Evolutionary conservation across 2,888 invertebrate genomes (phyloP), one percentile per base, ranked within the genome.

Genomic region (Eilema sororculum): DNA sequence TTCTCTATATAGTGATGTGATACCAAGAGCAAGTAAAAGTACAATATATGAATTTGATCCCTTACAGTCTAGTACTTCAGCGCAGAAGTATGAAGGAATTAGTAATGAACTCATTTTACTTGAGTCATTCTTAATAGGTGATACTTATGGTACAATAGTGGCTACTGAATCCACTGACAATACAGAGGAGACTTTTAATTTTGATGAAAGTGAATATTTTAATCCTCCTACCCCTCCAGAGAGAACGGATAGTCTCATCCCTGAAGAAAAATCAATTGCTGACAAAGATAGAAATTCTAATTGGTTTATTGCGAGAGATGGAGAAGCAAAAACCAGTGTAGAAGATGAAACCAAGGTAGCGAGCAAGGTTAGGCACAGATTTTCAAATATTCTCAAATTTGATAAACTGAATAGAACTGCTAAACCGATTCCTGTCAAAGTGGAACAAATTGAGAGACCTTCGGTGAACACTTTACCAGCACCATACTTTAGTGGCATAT

Each of bases 41-140:
- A 95, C 97, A n/a, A 96, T 97, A 65, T 95, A 96, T 86, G 97
- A 97, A 89, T 97, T 97, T 91, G 97, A 97, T 91, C 97, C 97
- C 2, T 89, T 96, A 30, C 91, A 91, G 67, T 79, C 85, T 3
- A 84, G 84, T 65, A 79, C 76, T 30, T 75, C 85, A 12, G 69
- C 87, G 24, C 77, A 85, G 56, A 91, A 85, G 68, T 94, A 90
- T 85, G 90, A 91, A 12, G 95, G 94, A 28, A 78, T 96, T 74
- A 96, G 96, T 74, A 97, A 97, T 87, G 96, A 97, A 84, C 84
- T 97, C 59, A 89, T 96, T 78, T 86, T 97, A 28, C 86, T 97
- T 30, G 97, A 97, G 86, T 96, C 97, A 65, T 95, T 97, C 67
- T 90, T 97, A 13, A 96, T 96, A 73, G 96, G 96, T 57, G 97